These are phyloP conservation scores for Psilopsiagon aymara DNA, from an alignment of 2,113 vertebrate genomes.

Conservation along the genomic window DNA sequence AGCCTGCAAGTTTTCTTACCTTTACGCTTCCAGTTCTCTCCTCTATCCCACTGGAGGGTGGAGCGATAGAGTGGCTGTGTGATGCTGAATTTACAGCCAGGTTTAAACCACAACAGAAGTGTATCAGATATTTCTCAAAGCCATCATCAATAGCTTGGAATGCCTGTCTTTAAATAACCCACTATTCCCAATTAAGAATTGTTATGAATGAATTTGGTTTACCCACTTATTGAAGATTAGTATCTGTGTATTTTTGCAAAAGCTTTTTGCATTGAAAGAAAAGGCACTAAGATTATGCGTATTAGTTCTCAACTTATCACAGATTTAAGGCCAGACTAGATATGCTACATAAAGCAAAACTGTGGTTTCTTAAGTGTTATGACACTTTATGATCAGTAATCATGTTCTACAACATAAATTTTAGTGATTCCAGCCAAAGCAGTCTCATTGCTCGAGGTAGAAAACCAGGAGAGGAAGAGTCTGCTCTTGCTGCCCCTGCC, in stretches of 20 bases:
- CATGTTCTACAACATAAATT: neutral
- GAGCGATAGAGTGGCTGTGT: fast-evolving
- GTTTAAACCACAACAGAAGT: neutral
- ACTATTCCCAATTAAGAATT: neutral
- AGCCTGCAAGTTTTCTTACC: neutral
- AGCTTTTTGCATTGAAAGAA: neutral
- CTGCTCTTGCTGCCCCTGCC: neutral
- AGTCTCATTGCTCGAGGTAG: neutral
- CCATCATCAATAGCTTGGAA: neutral
- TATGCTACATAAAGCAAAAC: neutral
- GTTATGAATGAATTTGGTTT: neutral
- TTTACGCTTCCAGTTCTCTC: fast-evolving
- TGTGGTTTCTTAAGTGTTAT: neutral
- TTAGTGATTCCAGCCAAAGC: neutral
- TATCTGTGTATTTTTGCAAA: neutral
- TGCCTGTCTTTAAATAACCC: neutral
- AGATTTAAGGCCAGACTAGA: neutral
- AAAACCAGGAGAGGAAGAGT: neutral
- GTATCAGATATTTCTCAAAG: neutral
- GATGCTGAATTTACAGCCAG: fast-evolving
- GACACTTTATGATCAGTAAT: neutral
- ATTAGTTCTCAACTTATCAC: neutral
- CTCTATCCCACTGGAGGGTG: fast-evolving
- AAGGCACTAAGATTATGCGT: neutral
- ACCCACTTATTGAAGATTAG: neutral